Evolutionary conservation across 2,113 vertebrate species (phyloP).

Genomic region (Amazona guildingii): DNA sequence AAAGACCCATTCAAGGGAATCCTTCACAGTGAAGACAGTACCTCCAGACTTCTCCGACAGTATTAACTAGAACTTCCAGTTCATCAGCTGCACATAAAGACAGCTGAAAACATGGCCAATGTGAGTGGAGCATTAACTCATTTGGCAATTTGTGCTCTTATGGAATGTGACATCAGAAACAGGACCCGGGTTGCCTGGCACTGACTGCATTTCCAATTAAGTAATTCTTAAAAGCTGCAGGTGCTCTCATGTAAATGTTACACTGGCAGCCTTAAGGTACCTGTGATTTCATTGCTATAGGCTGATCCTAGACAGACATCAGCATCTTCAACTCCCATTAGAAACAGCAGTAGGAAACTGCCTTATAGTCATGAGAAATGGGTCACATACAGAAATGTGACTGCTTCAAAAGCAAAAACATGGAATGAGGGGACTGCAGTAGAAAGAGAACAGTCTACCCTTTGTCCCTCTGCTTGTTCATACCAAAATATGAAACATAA

Average conservation of each 20-base stretch:
- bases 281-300: neutral
- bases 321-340: neutral
- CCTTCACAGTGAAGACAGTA: neutral
- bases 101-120: neutral
- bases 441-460: neutral
- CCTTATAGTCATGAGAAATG: neutral
- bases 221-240: neutral
- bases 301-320: neutral
- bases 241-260: neutral
- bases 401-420: neutral
- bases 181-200: neutral
- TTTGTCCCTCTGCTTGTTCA: neutral
- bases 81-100: slow-evolving; percentile 6
- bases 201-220: neutral
- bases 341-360: neutral
- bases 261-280: neutral
- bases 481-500: neutral
- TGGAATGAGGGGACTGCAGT: neutral
- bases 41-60: neutral
- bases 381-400: rapidly evolving
- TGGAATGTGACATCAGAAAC: slow-evolving; percentile 10
- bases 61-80: slow-evolving; percentile 36
- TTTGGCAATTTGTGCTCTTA: neutral
- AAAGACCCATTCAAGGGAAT: neutral
- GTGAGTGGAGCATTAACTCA: neutral